Evolutionary conservation across 2,888 invertebrate species (phyloP), one percentile per base, ranked within the genome.

Genomic region (Caenorhabditis afra): DNA sequence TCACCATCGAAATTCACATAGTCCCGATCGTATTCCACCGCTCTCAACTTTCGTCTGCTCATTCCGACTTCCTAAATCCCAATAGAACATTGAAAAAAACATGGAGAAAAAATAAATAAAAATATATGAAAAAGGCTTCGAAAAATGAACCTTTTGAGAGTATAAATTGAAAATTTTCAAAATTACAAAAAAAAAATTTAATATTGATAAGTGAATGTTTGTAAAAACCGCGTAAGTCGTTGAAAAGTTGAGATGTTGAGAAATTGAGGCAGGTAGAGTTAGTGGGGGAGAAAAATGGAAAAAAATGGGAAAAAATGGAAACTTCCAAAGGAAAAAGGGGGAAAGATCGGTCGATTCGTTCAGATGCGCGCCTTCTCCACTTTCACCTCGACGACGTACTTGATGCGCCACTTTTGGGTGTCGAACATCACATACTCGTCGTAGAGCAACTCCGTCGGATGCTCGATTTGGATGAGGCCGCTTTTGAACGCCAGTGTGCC

Each of bases 1-100:
- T 59, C 35, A 82, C 82, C 84, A 71, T 83, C 83, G 50, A 64
- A 75, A 65, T 85, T 80, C 29, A 85, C 29, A 62, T 78, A 76
- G 44, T 75, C 73, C 62, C 71, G 47, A 57, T 79, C 71, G 59
- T 83, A 85, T 3, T 80, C 81, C 29, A 85, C 75, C 0, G 73
- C 71, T 62, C 65, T 65, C 57, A 85, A 67, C 66, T 83, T 85
- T 74, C 85, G 61, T 29, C 77, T 22, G 62, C 81, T 79, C 84
- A 84, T 84, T 52, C 41, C 29, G 4, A 29, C 29, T 29, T 35
- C 14, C 14, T 35, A n/a, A n/a, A n/a, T n/a, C n/a, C n/a, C n/a
- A n/a, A 11, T 37, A 37, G n/a, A 55, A 37, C 11, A 3, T 55
- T 5, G 18, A 35, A 16, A 7, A 37, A 37, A n/a, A 5, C 8